These are phyloP conservation scores for Discoglossus pictus DNA, from an alignment of 2,797 vertebrate genomes.

Conservation along the genomic window DNA sequence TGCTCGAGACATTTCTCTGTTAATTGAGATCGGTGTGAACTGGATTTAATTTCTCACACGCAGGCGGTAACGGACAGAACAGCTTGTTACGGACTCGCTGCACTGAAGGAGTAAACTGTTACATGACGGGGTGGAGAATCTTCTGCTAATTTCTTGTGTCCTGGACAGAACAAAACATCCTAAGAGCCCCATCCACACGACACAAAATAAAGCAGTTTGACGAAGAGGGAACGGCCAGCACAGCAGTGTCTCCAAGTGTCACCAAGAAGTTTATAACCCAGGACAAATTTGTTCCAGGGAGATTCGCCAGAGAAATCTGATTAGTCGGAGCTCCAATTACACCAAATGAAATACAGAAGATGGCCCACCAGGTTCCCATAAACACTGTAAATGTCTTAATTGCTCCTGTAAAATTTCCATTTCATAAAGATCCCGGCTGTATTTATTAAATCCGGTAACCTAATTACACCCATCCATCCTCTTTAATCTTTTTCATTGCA, in stretches of 20 bases:
- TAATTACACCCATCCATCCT: slow-evolving; percentile 39
- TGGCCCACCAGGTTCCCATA: slow-evolving; percentile 33
- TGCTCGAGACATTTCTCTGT: too few species aligned
- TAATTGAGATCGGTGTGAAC: too few species aligned
- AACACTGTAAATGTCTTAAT: slow-evolving; percentile 28
- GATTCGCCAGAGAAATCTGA: slow-evolving; percentile 16
- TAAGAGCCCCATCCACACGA: slow-evolving; percentile 12
- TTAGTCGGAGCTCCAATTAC: slow-evolving; percentile 31
- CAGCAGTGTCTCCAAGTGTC: slow-evolving; percentile 22
- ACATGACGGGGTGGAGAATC: background rate
- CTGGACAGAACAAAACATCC: slow-evolving; percentile 22
- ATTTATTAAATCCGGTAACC: slow-evolving; percentile 39
- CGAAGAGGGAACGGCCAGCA: slow-evolving; percentile 11
- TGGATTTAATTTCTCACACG: background rate
- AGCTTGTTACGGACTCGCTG: background rate
- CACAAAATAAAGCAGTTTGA: slow-evolving; percentile 3
- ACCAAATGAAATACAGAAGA: slow-evolving; percentile 37
- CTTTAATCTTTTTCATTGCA: slow-evolving; percentile 27
- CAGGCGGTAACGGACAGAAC: background rate
- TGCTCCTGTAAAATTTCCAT: slow-evolving; percentile 35
- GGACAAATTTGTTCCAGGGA: slow-evolving; percentile 17
- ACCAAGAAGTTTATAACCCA: slow-evolving; percentile 31
- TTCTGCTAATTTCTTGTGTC: slow-evolving; percentile 5
- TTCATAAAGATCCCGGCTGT: slow-evolving; percentile 36
- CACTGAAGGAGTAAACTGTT: background rate